phyloP scores from a whole-genome alignment of 2,113 vertebrate species.

The Mustela nigripes region DNA sequence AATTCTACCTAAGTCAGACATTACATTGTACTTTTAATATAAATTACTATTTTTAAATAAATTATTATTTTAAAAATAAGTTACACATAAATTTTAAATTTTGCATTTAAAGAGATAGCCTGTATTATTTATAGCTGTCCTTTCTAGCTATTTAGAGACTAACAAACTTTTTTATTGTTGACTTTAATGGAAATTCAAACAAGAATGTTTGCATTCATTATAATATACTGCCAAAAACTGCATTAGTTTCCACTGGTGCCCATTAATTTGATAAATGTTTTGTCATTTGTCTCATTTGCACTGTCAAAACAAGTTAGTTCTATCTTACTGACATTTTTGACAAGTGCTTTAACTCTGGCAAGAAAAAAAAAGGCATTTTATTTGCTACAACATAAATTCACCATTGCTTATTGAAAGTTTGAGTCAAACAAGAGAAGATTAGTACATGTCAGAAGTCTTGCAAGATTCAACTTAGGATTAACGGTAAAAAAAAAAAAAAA shows the following conservation, averaged over 20 bases:
- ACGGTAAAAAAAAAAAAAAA: not conserved
- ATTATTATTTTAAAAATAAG: conserved; percentile 73
- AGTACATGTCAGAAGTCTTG: not conserved
- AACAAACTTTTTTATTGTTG: conserved; percentile 73
- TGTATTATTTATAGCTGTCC: conserved; percentile 54
- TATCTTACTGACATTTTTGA: conserved; percentile 82
- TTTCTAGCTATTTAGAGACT: conserved; percentile 57
- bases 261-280: conserved; percentile 81
- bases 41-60: conserved; percentile 80
- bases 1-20: conserved; percentile 70
- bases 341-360: conserved; percentile 72
- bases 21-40: conserved; percentile 77
- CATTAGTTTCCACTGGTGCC: conserved; percentile 77
- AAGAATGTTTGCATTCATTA: conserved; percentile 71
- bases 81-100: conserved; percentile 79
- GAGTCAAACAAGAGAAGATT: not conserved
- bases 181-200: conserved; percentile 75
- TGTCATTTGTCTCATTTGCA: conserved; percentile 74
- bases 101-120: conserved; percentile 55
- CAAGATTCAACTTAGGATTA: not conserved
- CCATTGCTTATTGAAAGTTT: not conserved
- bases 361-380: not conserved
- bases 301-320: conserved; percentile 81
- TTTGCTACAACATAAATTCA: conserved; percentile 58
- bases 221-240: conserved; percentile 71